Evolutionary conservation across 2,888 invertebrate species (phyloP), one percentile per base, ranked within the genome.

Genomic region (Elmis aenea): DNA sequence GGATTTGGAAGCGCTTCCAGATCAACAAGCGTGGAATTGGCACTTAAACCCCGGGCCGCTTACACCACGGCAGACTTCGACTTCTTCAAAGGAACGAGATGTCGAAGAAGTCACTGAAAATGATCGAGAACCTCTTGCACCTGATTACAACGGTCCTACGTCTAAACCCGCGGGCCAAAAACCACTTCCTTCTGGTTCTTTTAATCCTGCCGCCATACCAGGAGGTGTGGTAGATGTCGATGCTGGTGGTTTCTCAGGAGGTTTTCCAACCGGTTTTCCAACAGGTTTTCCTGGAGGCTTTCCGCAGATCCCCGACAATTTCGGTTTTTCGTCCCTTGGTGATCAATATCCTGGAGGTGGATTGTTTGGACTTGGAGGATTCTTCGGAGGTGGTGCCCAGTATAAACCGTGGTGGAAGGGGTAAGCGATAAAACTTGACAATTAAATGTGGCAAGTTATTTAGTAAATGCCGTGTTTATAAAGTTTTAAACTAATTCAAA

Each of bases 361-460:
- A 12, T 38, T 50, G 6, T 53, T 56, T 16, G 55, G 57, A n/a
- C 42, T 63, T 24, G 61, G 61, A 23, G 59, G 58, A 35, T 48
- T 63, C 45, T 62, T 63, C 25, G 57, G 58, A 3, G 43, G 52
- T 2, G 40, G 54, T 4, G 39, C 42, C 3, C 51, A 52, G 2
- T 46, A 46, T 6, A 56, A 57, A 31, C 66, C 67, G 5, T 72
- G 71, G 71, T 72, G 71, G 70, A 67, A 69, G 55, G 70, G 71
- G 72, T 71, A 57, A 64, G 67, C 56, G 3, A 12, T 13, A n/a
- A n/a, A n/a, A n/a, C n/a, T n/a, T n/a, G n/a, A n/a, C n/a, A n/a
- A n/a, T n/a, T n/a, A n/a, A n/a, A n/a, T n/a, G n/a, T n/a, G n/a
- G n/a, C n/a, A n/a, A n/a, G n/a, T n/a, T n/a, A n/a, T n/a, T n/a